These are phyloP conservation scores for Chiroxiphia lanceolata DNA, from an alignment of 2,797 vertebrate species.

Conservation along the genomic window DNA sequence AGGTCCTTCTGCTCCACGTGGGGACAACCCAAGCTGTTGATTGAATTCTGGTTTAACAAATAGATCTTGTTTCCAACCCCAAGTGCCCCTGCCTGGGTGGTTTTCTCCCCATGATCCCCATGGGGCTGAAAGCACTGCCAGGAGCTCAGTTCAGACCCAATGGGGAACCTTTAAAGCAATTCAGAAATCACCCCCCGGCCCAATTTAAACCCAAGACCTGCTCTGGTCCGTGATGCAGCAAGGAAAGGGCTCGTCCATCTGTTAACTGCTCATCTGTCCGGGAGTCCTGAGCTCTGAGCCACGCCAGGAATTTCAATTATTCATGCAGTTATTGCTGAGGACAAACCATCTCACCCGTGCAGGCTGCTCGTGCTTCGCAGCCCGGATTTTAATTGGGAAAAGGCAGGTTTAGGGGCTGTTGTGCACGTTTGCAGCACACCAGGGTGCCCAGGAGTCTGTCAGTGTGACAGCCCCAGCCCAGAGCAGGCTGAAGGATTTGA, in stretches of 20 bases:
- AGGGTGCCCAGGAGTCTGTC: background rate
- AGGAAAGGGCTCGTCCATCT: background rate
- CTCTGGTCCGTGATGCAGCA: background rate
- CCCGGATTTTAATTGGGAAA: background rate
- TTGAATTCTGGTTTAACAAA: background rate
- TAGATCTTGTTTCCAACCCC: background rate
- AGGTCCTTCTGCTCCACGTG: background rate
- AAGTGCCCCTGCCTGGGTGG: background rate
- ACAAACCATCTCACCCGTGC: background rate
- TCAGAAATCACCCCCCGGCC: background rate
- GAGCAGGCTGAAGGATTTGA: background rate
- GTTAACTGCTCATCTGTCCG: background rate
- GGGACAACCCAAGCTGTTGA: background rate
- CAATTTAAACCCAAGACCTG: background rate
- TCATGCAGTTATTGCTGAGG: background rate
- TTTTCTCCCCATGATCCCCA: background rate
- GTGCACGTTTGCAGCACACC: fast-evolving
- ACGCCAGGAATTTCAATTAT: background rate
- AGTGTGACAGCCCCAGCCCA: fast-evolving
- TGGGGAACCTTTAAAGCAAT: background rate
- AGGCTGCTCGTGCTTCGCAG: background rate
- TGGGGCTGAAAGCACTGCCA: background rate
- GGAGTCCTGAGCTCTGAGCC: background rate
- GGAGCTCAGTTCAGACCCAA: background rate
- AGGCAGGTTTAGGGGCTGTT: background rate